A percentile compares a stretch with the other conserved stretches of the same genome.
Evolutionary conservation across 1,140 invertebrate species (phyloP).

Genomic region (Adoxophyes honmai): DNA sequence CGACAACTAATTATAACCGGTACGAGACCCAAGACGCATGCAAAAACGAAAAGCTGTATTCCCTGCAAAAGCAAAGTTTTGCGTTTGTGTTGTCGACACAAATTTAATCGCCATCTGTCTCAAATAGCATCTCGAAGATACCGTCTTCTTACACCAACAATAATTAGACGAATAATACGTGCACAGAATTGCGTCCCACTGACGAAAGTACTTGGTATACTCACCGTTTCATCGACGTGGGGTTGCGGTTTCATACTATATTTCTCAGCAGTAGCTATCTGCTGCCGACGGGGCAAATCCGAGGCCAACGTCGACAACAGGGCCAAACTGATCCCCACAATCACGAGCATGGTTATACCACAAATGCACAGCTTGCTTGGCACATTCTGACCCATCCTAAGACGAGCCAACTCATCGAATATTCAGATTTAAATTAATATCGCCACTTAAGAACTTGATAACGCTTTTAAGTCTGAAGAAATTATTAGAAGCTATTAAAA

Average conservation of each 20-base stretch:
- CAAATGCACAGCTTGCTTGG: constrained; percentile 77
- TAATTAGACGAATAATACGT: too few species aligned
- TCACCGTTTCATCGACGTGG: constrained; percentile 37
- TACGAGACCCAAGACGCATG: too few species aligned
- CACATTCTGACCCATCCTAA: constrained; percentile 78
- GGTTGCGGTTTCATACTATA: constrained; percentile 42
- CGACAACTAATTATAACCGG: too few species aligned
- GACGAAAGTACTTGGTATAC: constrained; percentile 14
- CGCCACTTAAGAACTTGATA: constrained; percentile 8
- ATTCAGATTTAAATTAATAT: constrained; percentile 8
- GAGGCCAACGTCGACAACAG: constrained; percentile 76
- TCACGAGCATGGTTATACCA: constrained; percentile 70
- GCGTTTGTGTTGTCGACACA: too few species aligned
- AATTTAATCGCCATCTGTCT: too few species aligned
- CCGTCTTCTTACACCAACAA: too few species aligned
- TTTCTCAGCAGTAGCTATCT: constrained; percentile 41
- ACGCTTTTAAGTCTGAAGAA: background rate
- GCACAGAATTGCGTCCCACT: too few species aligned
- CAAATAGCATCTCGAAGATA: too few species aligned
- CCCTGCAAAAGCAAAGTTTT: too few species aligned
- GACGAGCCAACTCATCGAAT: too few species aligned
- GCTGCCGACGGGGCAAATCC: constrained; percentile 35
- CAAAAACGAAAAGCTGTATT: too few species aligned
- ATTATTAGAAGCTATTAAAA: background rate
- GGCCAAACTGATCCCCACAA: constrained; percentile 76